Evolutionary conservation across 1,140 invertebrate genomes (phyloP), one percentile per base, ranked within the genome.

Genomic region (Meloidogyne chitwoodi): DNA sequence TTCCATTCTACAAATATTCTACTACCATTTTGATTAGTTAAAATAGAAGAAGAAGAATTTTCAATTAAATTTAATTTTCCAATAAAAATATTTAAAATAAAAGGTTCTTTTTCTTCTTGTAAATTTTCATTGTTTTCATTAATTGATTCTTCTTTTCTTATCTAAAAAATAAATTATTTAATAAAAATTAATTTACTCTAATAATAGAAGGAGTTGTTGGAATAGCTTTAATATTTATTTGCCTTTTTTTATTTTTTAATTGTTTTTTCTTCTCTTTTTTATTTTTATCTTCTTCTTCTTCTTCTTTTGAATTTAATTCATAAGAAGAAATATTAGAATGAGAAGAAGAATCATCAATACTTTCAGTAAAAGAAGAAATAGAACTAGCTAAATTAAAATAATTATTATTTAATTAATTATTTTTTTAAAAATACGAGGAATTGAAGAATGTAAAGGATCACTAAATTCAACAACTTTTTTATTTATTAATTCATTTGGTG

Each of bases 1-100:
- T 79, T 85, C 82, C 82, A 83, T 71, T 83, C 82, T 22, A 83
- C 68, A 61, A 85, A 83, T 19, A 83, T 75, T n/a, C 68, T 76
- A 1, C 66, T 31, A 64, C 64, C 34, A 24, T 83, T 83, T 22
- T 82, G 24, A 2, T 22, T 19, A 24, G 31, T 31, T 6, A 82
- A 67, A 16, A 83, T 41, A 8, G 34, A n/a, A 10, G 80, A n/a
- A 10, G 80, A 61, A 19, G 81, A 83, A 44, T 77, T 31, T 34
- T 83, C 81, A 56, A 80, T 24, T n/a, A 84, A n/a, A 5, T 27
- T 16, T 19, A 82, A 34, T 5, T 68, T 44, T 2, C 77, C 56
- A 41, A 82, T 68, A 62, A 68, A 67, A n/a, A 81, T 38, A 34
- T 79, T 26, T 31, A 31, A 31, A 31, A 31, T 34, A 67, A 67